Evolutionary conservation across 2,888 invertebrate genomes (phyloP), one percentile per base, ranked within the genome.

Genomic region (Phorcus lineatus): DNA sequence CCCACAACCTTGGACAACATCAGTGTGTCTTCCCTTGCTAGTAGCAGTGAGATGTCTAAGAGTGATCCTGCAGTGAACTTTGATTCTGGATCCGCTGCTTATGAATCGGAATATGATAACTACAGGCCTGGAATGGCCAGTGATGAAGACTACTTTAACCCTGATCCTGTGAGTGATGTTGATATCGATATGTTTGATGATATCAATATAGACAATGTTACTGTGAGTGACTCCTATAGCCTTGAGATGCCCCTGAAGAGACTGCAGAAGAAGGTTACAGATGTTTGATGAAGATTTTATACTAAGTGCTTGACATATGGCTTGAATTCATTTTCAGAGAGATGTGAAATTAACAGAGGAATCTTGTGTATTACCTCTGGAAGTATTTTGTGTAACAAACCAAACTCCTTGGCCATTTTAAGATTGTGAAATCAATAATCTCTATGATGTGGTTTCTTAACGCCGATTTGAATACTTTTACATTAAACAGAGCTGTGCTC

Each of bases 81-180:
- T 53, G 92, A 92, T 80, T 90, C 90, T 0, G 88, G 91, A 2
- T 92, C 92, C 13, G 87, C 89, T 77, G 95, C 97, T 87, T 97
- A 97, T 93, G 96, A 97, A 91, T 95, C 95, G 6, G 95, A 96
- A 89, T 95, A 95, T 90, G 95, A 96, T 91, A 95, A 95, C 90
- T 95, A 95, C 88, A 94, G 95, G 82, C 93, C 95, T 1, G 93
- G 93, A 3, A 90, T 93, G 90, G 88, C 90, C 47, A 93, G 93
- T 83, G 94, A 94, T 83, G 94, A 94, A 66, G 94, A 94, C 78
- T 91, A 91, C 80, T 93, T 92, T 84, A 87, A 91, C 24, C 90
- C 89, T 2, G 93, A 92, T 47, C 91, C 91, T 1, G 88, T 91
- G 75, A 93, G 91, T 85, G 93, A 93, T 84, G 88, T 92, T 52